Conservation (phyloP, 2,888 invertebrate genomes). For the Acheta domesticus region DNA sequence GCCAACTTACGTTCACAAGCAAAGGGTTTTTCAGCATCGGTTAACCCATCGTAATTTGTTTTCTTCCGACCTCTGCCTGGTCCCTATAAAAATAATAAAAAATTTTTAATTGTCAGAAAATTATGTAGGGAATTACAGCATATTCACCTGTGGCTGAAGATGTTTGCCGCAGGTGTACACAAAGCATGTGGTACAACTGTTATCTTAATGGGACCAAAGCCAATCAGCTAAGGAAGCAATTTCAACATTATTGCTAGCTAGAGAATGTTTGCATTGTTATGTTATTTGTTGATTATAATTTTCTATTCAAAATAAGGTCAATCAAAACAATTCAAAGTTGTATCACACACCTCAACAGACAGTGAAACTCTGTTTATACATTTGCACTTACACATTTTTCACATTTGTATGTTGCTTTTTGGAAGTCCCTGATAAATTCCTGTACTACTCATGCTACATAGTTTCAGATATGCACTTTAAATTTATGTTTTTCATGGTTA, state of each 20-base stretch:
- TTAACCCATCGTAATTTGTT: slow-evolving; percentile 61
- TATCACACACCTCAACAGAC: not conserved
- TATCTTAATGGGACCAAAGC: too few species aligned
- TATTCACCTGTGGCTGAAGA: slow-evolving; percentile 23
- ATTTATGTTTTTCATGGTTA: too few species aligned
- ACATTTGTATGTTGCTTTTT: too few species aligned
- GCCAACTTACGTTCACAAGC: slow-evolving; percentile 88
- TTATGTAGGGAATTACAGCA: slow-evolving; percentile 25
- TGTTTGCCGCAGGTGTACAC: too few species aligned
- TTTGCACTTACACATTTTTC: too few species aligned
- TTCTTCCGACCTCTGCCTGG: slow-evolving; percentile 53
- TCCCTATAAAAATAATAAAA: slow-evolving; percentile 46
- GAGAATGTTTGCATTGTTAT: not conserved
- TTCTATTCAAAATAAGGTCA: not conserved
- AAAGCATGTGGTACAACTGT: too few species aligned
- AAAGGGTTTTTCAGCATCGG: slow-evolving; percentile 83
- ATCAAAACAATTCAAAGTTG: not conserved
- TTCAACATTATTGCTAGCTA: not conserved
- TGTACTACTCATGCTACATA: too few species aligned
- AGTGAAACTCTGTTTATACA: too few species aligned
- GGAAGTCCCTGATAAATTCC: too few species aligned
- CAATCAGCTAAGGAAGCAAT: not conserved
- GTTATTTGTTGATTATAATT: not conserved
- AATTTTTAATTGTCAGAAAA: not conserved
- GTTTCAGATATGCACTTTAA: too few species aligned